phyloP scores from a whole-genome alignment of 2,888 invertebrate species.

The Pyrochroa serraticornis region DNA sequence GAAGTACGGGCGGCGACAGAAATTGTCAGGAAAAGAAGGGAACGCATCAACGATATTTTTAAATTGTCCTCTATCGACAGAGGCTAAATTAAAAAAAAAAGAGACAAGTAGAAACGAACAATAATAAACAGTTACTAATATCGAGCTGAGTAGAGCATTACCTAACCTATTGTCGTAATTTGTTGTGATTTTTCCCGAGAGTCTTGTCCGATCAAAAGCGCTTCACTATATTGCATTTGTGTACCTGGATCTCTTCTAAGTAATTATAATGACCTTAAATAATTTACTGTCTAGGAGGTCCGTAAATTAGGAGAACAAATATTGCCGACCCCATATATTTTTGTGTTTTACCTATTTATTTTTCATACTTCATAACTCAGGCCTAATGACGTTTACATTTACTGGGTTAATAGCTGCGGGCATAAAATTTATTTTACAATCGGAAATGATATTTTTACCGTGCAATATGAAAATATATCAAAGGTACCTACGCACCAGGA shows the following conservation, averaged over 20 bases:
- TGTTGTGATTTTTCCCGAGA: no score
- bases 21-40: neutral
- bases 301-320: no score
- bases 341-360: slow-evolving; percentile 1
- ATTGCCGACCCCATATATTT: no score
- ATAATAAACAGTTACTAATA: neutral
- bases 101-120: neutral
- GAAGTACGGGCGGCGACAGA: no score
- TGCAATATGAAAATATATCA: no score
- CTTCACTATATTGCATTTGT: neutral
- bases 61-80: slow-evolving; percentile 2
- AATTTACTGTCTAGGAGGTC: no score
- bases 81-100: neutral
- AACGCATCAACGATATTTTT: slow-evolving; percentile 9
- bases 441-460: slow-evolving; percentile 15
- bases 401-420: slow-evolving; percentile 16
- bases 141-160: neutral
- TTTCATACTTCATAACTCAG: slow-evolving; percentile 9
- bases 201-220: no score
- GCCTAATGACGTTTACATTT: slow-evolving; percentile 20
- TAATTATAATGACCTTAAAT: no score
- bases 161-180: no score
- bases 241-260: no score
- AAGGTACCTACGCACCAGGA: no score
- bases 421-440: slow-evolving; percentile 23